Evolutionary conservation across 1,140 invertebrate species (phyloP).

Genomic region (Chymomyza costata): DNA sequence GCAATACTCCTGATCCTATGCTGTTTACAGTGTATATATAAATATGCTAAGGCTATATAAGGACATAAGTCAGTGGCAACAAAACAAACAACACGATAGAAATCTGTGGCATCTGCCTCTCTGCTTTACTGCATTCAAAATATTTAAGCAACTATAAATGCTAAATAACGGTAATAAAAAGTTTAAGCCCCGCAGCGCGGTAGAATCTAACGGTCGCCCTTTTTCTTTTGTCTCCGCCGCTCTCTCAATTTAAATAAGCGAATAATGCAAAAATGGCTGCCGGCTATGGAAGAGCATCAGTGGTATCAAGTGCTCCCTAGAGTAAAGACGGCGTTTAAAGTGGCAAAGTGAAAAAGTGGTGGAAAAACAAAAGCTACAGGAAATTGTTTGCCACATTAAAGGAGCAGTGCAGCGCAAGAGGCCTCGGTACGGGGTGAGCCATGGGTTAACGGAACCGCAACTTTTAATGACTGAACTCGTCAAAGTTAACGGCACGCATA

Average conservation of each 20-base stretch:
- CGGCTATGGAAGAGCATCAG: no score
- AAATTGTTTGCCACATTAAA: conserved; percentile 14
- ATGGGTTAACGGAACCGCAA: conserved; percentile 29
- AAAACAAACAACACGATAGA: conserved; percentile 47
- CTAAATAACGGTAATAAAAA: conserved; percentile 74
- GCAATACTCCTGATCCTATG: no score
- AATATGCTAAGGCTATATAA: conserved; percentile 56
- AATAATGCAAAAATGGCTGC: conserved; percentile 71
- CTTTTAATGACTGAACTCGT: conserved; percentile 66
- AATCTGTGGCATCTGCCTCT: conserved; percentile 67
- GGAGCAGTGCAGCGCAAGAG: neutral
- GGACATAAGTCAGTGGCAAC: no score
- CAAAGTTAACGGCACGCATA: conserved; percentile 58
- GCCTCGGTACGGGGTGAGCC: no score
- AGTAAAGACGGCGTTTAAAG: no score
- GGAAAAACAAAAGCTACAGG: conserved; percentile 20
- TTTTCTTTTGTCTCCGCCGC: neutral
- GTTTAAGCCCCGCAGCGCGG: conserved; percentile 59
- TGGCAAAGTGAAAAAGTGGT: conserved; percentile 16
- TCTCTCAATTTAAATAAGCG: conserved; percentile 52
- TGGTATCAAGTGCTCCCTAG: conserved; percentile 52
- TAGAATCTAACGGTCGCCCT: conserved; percentile 12
- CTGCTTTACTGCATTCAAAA: conserved; percentile 27
- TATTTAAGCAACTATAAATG: conserved; percentile 74
- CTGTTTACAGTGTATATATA: conserved; percentile 23